Conservation (phyloP, 92 coral and sea anemone genomes). For the Porites divaricata region DNA sequence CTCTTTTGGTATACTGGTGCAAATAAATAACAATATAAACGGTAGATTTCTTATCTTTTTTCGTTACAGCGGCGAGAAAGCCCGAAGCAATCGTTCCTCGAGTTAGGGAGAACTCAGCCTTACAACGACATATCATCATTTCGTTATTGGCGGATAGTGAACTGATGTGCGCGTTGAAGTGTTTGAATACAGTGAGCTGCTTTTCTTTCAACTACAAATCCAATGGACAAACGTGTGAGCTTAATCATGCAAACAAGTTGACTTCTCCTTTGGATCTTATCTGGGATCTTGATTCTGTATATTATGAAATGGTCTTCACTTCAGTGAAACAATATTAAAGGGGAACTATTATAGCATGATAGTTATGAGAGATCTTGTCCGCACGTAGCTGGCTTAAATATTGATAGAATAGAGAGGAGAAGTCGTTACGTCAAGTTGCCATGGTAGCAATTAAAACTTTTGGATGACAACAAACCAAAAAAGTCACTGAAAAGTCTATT, state of each 20-base stretch:
- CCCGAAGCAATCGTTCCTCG: conserved; percentile 29
- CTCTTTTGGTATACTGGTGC: neutral
- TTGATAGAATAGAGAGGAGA: too few relatives aligned
- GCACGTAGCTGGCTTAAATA: too few relatives aligned
- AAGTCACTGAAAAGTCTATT: too few relatives aligned
- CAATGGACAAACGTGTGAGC: conserved; percentile 40
- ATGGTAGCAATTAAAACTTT: too few relatives aligned
- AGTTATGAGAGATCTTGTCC: too few relatives aligned
- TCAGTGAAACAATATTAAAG: neutral
- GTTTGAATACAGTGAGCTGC: conserved; percentile 49
- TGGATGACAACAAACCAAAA: too few relatives aligned
- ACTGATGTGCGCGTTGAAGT: conserved; percentile 59
- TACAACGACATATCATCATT: conserved; percentile 29
- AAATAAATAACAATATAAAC: too few relatives aligned
- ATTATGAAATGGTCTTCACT: conserved; percentile 68
- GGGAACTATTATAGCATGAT: neutral
- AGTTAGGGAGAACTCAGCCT: conserved; percentile 15
- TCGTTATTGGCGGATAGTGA: conserved; percentile 14
- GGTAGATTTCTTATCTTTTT: neutral
- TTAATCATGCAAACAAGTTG: conserved; percentile 49
- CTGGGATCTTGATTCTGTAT: conserved; percentile 31
- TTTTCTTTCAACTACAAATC: conserved; percentile 61
- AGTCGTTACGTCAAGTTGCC: too few relatives aligned
- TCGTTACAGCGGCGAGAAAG: conserved; percentile 21
- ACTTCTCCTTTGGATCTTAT: conserved; percentile 39